A percentile compares a stretch with the other conserved stretches of the same genome.
These are phyloP conservation scores for Myzus persicae DNA, from an alignment of 1,140 invertebrate species.

Conservation along the genomic window DNA sequence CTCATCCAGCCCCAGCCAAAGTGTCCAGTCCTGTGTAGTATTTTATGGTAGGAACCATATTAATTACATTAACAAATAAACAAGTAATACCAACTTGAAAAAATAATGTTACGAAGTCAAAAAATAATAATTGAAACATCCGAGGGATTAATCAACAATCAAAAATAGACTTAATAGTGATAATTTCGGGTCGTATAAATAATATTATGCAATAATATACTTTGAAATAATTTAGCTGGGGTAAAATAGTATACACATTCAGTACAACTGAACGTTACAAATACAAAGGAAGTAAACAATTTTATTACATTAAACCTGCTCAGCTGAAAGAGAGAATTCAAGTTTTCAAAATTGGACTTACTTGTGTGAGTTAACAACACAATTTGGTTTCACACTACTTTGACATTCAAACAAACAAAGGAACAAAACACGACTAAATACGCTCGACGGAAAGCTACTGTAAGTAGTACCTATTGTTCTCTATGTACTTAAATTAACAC, in stretches of 20 bases:
- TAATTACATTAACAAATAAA: too few species aligned
- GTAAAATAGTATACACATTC: background rate
- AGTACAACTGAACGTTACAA: background rate
- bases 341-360: background rate
- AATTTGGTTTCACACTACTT: background rate
- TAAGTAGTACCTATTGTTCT: background rate
- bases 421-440: background rate
- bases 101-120: background rate
- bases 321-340: background rate
- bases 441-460: background rate
- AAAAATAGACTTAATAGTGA: background rate
- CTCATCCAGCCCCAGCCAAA: too few species aligned
- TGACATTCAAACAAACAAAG: background rate
- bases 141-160: background rate
- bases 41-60: too few species aligned
- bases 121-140: background rate
- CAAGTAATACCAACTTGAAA: background rate
- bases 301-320: background rate
- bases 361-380: background rate
- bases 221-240: background rate
- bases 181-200: background rate
- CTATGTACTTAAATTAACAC: constrained; percentile 11
- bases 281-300: background rate
- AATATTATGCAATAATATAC: background rate
- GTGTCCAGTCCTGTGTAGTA: too few species aligned